phyloP scores from a whole-genome alignment of 2,888 invertebrate species.

The Meganola albula region DNA sequence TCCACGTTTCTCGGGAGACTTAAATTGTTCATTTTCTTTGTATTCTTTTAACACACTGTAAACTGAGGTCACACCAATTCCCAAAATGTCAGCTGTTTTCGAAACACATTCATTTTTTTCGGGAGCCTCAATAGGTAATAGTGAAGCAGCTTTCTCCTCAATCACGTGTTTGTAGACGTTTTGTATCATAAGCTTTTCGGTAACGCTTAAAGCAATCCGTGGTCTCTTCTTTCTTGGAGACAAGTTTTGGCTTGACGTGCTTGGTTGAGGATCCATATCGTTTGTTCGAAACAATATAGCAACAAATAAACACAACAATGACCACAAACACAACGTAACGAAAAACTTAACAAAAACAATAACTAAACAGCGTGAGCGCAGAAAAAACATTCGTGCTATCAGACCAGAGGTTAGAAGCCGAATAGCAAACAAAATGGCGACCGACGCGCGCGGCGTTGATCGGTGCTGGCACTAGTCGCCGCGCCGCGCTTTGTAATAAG shows the following conservation, averaged over 20 bases:
- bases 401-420: slow-evolving; percentile 21
- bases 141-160: slow-evolving; percentile 21
- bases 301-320: slow-evolving; percentile 17
- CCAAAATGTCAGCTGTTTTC: slow-evolving; percentile 21
- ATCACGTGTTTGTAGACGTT: slow-evolving; percentile 26
- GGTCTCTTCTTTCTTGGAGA: slow-evolving; percentile 22
- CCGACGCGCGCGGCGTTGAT: too few relatives aligned
- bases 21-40: slow-evolving; percentile 25
- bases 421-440: slow-evolving; percentile 12
- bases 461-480: too few relatives aligned
- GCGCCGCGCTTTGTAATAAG: slow-evolving; percentile 11
- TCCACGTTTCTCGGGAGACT: slow-evolving; percentile 16
- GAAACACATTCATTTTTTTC: slow-evolving; percentile 16
- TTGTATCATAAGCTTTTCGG: slow-evolving; percentile 21
- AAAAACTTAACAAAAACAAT: slow-evolving; percentile 20
- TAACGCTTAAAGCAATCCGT: slow-evolving; percentile 12
- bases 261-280: slow-evolving; percentile 22
- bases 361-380: slow-evolving; percentile 21
- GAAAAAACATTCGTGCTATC: slow-evolving; percentile 20
- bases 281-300: slow-evolving; percentile 20
- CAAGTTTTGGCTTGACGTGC: slow-evolving; percentile 19
- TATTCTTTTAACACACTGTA: slow-evolving; percentile 21
- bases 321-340: slow-evolving; percentile 16
- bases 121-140: slow-evolving; percentile 15
- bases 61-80: slow-evolving; percentile 21